Base-by-base conservation (phyloP, 2,888 invertebrate species). In the Drosophila demipolita region DNA sequence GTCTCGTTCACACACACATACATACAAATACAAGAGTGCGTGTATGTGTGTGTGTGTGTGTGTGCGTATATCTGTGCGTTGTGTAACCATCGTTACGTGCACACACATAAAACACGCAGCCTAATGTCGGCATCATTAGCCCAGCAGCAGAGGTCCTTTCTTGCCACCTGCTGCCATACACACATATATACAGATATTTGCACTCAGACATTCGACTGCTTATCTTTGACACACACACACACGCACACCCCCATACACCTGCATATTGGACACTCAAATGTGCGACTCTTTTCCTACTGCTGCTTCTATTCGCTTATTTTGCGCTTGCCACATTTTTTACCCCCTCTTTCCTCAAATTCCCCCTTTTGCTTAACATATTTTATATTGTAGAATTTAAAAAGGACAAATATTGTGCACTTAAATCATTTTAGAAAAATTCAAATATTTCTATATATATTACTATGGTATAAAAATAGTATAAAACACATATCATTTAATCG, bases 71-170 rank as follows among this genome's bases (percentile, higher is more conserved):
- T 73, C 75, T 66, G 71, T 65, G 75, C 52, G 59, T 74, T 80
- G 80, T 75, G 72, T 80, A 75, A 80, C 69, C 86, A 82, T 78
- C 75, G 72, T 81, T 82, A 82, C 88, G 87, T 83, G 84, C 85
- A 86, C 86, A 87, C 83, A 85, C 82, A 83, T 85, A 79, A 85
- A 85, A 81, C 83, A 77, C 68, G 79, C 57, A 71, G 81, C 75
- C 85, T 87, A 87, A 87, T 85, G 85, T 79, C 68, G 61, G 81
- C 87, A 83, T 85, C 86, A 88, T 86, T 86, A 88, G 89, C 89
- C 78, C 75, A 71, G 60, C 58, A 63, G 59, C 66, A 64, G 64
- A 70, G 72, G 40, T 52, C 54, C 75, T 48, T 55, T 52, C 71
- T 65, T 69, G 65, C 64, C 69, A 64, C 74, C 74, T 74, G 64